Evolutionary conservation across 2,888 invertebrate species (phyloP), one percentile per base, ranked within the genome.

Genomic region (Lottia gigantea): DNA sequence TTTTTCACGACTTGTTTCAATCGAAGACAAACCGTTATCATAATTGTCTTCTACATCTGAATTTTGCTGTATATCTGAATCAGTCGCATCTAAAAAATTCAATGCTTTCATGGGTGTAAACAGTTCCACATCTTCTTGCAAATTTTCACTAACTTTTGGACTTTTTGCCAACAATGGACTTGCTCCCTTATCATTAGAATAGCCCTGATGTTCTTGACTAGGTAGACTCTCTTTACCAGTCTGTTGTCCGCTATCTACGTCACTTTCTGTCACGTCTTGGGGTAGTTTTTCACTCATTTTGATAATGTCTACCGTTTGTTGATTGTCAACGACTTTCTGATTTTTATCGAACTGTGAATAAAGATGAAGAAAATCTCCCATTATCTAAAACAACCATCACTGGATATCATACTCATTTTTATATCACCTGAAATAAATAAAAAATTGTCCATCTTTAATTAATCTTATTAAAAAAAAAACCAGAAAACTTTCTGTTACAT

Each of bases 81-180:
- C 72, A 25, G 71, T 72, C 14, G 72, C 72, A 62, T 76, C 74
- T 64, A 74, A 70, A 70, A 76, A 76, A 66, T 76, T 71, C 31
- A 76, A 66, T 40, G 71, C 67, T 64, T 74, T 70, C 4, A 68
- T 69, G 14, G 77, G 77, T 25, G 74, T 70, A 62, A 77, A 77
- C n/a, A 73, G 46, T 0, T 73, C 66, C 62, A 49, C 73, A 16
- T 73, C 71, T 45, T 74, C 70, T 2, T 62, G 66, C 11, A 62
- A 61, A 62, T 64, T 64, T 0, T 72, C 66, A 15, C 31, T 46
- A 23, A 69, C 65, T 61, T 65, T 55, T 23, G 55, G 55, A 55
- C 55, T 55, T 55, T 55, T 55, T 2, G 55, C 12, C 19, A 69
- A 23, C 7, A 45, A 46, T 45, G 65, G 69, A 65, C 69, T 69